phyloP scores from a whole-genome alignment of 2,113 vertebrate species.

The Toxostoma redivivum region DNA sequence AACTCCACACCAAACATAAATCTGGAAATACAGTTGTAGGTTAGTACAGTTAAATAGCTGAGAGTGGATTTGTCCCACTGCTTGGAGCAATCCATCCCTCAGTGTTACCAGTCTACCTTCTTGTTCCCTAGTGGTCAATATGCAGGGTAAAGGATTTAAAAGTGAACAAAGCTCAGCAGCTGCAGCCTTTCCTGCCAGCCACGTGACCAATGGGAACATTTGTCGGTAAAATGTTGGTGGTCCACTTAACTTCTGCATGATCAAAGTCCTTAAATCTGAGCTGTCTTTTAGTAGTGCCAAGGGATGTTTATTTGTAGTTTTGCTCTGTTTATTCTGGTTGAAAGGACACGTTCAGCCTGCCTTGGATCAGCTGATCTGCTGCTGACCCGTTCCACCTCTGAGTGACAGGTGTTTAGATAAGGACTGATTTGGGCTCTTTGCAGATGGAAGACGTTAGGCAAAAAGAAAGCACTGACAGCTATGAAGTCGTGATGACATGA shows the following conservation, averaged over 20 bases:
- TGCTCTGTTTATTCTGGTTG: slow-evolving; percentile 61
- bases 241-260: slow-evolving; percentile 48
- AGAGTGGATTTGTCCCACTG: not conserved
- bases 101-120: not conserved
- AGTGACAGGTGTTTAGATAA: slow-evolving; percentile 69
- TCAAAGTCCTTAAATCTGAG: slow-evolving; percentile 49
- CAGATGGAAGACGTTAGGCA: slow-evolving; percentile 31
- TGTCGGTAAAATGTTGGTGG: slow-evolving; percentile 52
- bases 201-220: not conserved
- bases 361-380: slow-evolving; percentile 39
- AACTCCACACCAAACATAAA: not conserved
- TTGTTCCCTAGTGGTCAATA: not conserved
- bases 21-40: not conserved
- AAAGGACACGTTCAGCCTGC: slow-evolving; percentile 30
- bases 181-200: slow-evolving; percentile 25
- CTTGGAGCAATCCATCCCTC: not conserved
- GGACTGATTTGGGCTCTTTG: not conserved
- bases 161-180: slow-evolving; percentile 8
- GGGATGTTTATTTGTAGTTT: slow-evolving; percentile 64
- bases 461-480: not conserved
- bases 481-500: not conserved
- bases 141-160: not conserved
- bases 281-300: slow-evolving; percentile 37
- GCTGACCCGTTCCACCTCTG: slow-evolving; percentile 1
- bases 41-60: not conserved